These are phyloP conservation scores for Borostomias antarcticus DNA, from an alignment of 2,797 vertebrate genomes.

Conservation along the genomic window DNA sequence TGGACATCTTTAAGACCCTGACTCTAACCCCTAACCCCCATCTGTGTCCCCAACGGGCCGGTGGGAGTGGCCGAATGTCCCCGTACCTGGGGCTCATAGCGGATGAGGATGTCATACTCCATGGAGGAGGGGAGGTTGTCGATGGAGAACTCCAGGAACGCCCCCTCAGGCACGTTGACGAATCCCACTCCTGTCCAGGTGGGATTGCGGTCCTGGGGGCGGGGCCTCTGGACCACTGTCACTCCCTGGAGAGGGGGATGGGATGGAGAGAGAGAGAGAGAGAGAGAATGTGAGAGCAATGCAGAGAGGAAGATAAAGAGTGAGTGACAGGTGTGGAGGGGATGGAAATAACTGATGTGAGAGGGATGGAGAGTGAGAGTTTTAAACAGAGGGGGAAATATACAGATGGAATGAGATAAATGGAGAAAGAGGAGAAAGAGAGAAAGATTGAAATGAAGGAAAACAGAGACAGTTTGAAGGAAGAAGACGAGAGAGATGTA, in stretches of 20 bases:
- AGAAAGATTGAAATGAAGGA: no score
- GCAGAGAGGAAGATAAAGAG: no score
- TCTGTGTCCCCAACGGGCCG: no score
- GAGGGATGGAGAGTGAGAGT: not conserved
- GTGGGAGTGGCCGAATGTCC: not conserved
- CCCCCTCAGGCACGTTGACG: slow-evolving; percentile 91
- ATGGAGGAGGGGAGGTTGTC: slow-evolving; percentile 94
- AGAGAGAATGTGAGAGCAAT: not conserved
- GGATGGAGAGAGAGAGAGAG: not conserved
- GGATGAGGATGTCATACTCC: slow-evolving; percentile 94
- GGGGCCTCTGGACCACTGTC: slow-evolving; percentile 81
- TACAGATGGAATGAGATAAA: no score
- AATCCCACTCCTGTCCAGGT: slow-evolving; percentile 96
- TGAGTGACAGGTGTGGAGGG: no score
- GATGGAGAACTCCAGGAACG: slow-evolving; percentile 89
- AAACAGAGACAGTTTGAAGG: no score
- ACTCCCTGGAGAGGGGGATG: slow-evolving; percentile 77
- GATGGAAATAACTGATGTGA: no score
- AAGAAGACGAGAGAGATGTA: not conserved
- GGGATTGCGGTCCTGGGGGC: slow-evolving; percentile 84
- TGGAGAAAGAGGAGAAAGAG: no score
- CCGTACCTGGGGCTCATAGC: slow-evolving; percentile 95
- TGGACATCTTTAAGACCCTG: no score
- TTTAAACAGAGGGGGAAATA: no score
- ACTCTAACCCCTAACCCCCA: no score